Percentiles rank a stretch among this genome's conserved stretches.
phyloP scores from a whole-genome alignment of 2,888 invertebrate species.

The Neoscelio sp. region DNA sequence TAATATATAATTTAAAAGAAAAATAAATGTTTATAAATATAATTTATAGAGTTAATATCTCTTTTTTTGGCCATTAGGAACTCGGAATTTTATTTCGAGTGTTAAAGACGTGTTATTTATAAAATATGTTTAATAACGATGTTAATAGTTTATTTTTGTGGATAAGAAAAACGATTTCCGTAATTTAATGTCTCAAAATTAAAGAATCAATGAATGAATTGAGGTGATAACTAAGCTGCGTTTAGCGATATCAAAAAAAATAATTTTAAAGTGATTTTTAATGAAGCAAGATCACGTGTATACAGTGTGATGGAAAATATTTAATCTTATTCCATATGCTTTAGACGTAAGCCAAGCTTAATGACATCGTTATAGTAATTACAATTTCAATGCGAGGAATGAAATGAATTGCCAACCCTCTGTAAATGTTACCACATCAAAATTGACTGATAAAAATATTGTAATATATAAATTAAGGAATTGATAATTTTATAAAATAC shows the following conservation, averaged over 20 bases:
- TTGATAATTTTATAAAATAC: too few relatives aligned
- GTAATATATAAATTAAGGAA: too few relatives aligned
- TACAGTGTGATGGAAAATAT: conserved; percentile 46
- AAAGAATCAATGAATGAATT: conserved; percentile 39
- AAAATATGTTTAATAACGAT: conserved; percentile 19
- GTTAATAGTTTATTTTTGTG: not conserved
- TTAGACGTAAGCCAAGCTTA: conserved; percentile 31
- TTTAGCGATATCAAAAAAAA: conserved; percentile 22
- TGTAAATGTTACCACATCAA: conserved; percentile 17
- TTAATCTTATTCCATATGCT: conserved; percentile 55
- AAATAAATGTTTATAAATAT: too few relatives aligned
- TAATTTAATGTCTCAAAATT: not conserved
- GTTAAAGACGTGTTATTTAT: not conserved
- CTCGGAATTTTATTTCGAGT: not conserved
- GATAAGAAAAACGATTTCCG: conserved; percentile 1
- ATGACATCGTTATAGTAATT: conserved; percentile 33
- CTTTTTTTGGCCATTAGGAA: too few relatives aligned
- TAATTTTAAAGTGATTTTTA: conserved; percentile 35
- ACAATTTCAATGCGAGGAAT: conserved; percentile 23
- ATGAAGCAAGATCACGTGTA: conserved; percentile 55
- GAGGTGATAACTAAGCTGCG: conserved; percentile 20
- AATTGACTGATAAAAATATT: too few relatives aligned
- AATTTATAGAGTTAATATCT: too few relatives aligned
- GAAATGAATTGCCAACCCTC: conserved; percentile 25
- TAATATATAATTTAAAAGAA: too few relatives aligned